Evolutionary conservation across 2,888 invertebrate species (phyloP).

Genomic region (Agelastica alni): DNA sequence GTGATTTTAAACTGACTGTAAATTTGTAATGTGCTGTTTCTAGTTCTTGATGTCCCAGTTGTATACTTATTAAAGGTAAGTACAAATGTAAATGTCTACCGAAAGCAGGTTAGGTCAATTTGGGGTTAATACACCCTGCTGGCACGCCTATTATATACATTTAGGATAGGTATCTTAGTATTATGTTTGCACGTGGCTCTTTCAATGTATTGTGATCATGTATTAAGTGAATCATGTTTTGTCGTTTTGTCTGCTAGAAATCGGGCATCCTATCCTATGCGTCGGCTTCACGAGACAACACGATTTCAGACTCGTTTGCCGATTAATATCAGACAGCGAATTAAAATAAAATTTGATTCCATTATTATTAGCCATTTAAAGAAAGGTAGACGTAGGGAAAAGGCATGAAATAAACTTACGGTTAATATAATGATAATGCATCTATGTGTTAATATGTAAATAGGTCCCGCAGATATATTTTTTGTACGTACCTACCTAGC

Average conservation of each 20-base stretch:
- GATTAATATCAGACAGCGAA: conserved; percentile 1
- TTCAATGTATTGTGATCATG: conserved; percentile 17
- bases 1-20: conserved; percentile 42
- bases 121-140: conserved; percentile 25
- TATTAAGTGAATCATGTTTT: conserved; percentile 17
- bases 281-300: conserved; percentile 26
- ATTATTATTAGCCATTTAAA: background rate
- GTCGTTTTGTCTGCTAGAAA: conserved; percentile 24
- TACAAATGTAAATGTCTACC: conserved; percentile 8
- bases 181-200: conserved; percentile 21
- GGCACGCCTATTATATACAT: conserved; percentile 46
- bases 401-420: background rate
- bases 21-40: conserved; percentile 45
- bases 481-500: too few relatives aligned
- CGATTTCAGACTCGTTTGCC: conserved; percentile 22
- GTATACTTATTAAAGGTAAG: conserved; percentile 44
- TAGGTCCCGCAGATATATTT: too few relatives aligned
- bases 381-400: background rate
- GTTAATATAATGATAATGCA: too few relatives aligned
- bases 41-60: conserved; percentile 39
- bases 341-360: conserved; percentile 2
- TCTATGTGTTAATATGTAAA: too few relatives aligned
- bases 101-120: conserved; percentile 27
- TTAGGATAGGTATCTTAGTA: conserved; percentile 17
- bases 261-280: conserved; percentile 29